Base-by-base conservation (phyloP, 2,888 invertebrate genomes). In the Nezara viridula region DNA sequence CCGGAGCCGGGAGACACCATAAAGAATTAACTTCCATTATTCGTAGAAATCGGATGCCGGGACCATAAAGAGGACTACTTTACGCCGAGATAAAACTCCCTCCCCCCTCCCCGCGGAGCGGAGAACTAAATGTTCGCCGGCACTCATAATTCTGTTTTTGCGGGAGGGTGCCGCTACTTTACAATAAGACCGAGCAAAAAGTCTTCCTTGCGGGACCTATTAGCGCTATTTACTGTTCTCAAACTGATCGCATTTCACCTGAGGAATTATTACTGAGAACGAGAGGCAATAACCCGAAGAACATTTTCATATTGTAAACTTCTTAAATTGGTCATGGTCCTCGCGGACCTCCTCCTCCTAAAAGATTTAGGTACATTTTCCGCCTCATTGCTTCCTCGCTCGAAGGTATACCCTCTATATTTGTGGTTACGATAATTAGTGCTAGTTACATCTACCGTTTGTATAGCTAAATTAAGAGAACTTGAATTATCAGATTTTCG, bases 291-390 rank as follows among this genome's bases (percentile, higher is more conserved):
- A 88, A 73, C 88, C 90, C 90, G 88, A 85, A 90, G 89, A 90
- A 88, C 89, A 85, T 86, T 90, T 89, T 90, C 89, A 90, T 90
- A 90, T 90, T 90, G 90, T 89, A 89, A 90, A 90, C 88, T 89
- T 89, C 86, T 90, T 89, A 85, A 90, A 89, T 88, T 89, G 90
- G 52, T 32, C 86, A 81, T 47, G 81, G 19, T 44, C 44, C 40
- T 81, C 14, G 81, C 24, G n/a, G 12, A 3, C n/a, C n/a, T n/a
- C 3, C n/a, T 21, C 81, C 19, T 10, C 37, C 21, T 37, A 37
- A 66, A 73, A 73, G 66, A 73, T 37, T 73, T 73, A 73, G 66
- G 32, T 73, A 32, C 32, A 37, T 32, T 37, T 37, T 73, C 9
- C 21, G 66, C 32, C 66, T 73, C 66, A 73, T 73, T 73, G 32